phyloP scores from a whole-genome alignment of 2,113 vertebrate species.

The Poicephalus meyeri region DNA sequence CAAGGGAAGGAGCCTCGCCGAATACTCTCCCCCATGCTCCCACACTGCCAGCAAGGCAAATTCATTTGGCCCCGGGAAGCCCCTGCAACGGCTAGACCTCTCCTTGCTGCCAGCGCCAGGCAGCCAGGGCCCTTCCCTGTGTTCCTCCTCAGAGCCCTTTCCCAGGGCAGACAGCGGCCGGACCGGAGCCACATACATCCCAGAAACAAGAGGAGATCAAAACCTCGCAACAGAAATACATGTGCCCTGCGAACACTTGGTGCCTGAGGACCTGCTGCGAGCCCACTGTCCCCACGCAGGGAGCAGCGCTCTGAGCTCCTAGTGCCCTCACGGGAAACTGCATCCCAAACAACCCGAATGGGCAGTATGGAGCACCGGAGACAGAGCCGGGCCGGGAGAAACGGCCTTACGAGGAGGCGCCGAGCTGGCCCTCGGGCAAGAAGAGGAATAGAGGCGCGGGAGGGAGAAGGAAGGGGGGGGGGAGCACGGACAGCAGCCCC shows the following conservation, averaged over 20 bases:
- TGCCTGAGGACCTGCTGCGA: neutral
- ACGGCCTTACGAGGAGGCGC: rapidly evolving
- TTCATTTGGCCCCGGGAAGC: neutral
- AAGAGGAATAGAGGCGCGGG: neutral
- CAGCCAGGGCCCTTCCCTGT: neutral
- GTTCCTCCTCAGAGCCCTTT: neutral
- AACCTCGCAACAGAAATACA: neutral
- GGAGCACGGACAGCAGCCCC: too few species aligned
- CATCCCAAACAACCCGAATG: rapidly evolving
- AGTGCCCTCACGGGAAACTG: rapidly evolving
- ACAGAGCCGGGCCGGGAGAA: too few species aligned
- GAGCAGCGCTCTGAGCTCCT: neutral
- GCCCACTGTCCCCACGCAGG: too few species aligned
- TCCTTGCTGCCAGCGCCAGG: neutral
- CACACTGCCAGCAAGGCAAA: neutral
- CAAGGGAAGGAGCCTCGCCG: neutral
- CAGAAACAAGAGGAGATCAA: neutral
- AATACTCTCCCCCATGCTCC: neutral
- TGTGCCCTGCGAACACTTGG: neutral
- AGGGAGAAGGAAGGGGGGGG: too few species aligned
- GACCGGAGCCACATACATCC: rapidly evolving
- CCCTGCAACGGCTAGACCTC: neutral
- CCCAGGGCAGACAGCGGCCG: neutral
- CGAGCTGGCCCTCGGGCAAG: rapidly evolving
- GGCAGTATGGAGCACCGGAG: rapidly evolving